phyloP scores from a whole-genome alignment of 2,797 vertebrate species.

The Phalloptychus januarius region DNA sequence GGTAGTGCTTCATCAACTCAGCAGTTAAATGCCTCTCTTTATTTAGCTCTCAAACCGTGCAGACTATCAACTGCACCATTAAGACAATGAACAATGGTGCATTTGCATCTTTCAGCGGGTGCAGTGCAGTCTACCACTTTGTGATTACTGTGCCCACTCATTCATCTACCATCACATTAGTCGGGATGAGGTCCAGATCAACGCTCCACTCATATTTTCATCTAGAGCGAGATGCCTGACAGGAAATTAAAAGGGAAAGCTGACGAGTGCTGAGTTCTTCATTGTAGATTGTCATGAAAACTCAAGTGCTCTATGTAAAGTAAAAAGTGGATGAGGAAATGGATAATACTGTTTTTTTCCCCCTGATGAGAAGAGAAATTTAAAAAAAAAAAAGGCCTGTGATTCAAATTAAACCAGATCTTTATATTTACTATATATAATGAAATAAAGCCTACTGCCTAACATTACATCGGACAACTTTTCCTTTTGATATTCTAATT shows the following conservation, averaged over 20 bases:
- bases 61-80: slow-evolving; percentile 77
- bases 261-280: slow-evolving; percentile 47
- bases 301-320: slow-evolving; percentile 21
- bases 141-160: slow-evolving; percentile 52
- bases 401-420: not conserved
- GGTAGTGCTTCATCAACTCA: slow-evolving; percentile 70
- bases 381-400: not conserved
- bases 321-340: slow-evolving; percentile 25
- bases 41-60: slow-evolving; percentile 70
- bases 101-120: slow-evolving; percentile 58
- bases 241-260: slow-evolving; percentile 67
- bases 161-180: slow-evolving; percentile 59
- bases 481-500: not conserved
- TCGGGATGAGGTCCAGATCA: slow-evolving; percentile 50
- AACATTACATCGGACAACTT: not conserved
- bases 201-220: slow-evolving; percentile 60
- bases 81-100: slow-evolving; percentile 72
- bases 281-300: slow-evolving; percentile 54
- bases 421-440: not conserved
- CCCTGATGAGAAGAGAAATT: not conserved
- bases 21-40: slow-evolving; percentile 73
- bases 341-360: not conserved
- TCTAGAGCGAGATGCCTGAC: slow-evolving; percentile 49
- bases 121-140: slow-evolving; percentile 51
- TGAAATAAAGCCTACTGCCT: not conserved